Base-by-base conservation (phyloP, 2,113 vertebrate genomes). In the Takifugu bimaculatus region DNA sequence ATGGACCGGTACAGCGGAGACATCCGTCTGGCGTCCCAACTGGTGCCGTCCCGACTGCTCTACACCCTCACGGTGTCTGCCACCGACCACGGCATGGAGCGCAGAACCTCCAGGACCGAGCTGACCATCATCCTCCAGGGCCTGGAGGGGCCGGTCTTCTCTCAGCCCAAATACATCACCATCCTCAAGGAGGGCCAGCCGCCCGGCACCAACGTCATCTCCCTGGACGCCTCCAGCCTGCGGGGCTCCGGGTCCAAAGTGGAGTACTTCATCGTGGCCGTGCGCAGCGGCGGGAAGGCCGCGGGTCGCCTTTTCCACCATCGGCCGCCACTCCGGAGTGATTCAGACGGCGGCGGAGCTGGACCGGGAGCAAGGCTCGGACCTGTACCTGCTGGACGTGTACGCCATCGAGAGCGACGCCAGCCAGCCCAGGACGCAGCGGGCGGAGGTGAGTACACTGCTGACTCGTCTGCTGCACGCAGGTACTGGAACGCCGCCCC, bases 1-100 rank as follows among this genome's bases (percentile, higher is more conserved):
- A 93, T 99, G 92, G 97, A 99, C 88, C 90, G 95, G 14, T 98
- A 96, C 50, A 99, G 94, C 0, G 97, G 97, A 1, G 95, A 98
- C 53, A 79, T 99, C 44, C 92, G 95, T 13, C 90, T 99, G 9
- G 93, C 95, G 0, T 93, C 96, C 0, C 91, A 93, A 0, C 81
- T 98, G 72, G 81, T 96, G 5, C 94, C 94, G 2, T 93, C 96
- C 1, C 90, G 92, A 58, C 91, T 98, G 5, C 68, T 93, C 48
- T 98, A 98, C 81, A 95, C 91, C 6, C 93, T 99, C 26, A 92
- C 93, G 0, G 91, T 99, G 32, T 93, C 96, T 0, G 97, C 97
- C 60, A 94, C 94, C 0, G 97, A 99, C 85, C 94, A 96, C 5
- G 97, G 97, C 49, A 79, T 88, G 0, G 93, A 96, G 9, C 92